Evolutionary conservation across 2,797 vertebrate genomes (phyloP).

Genomic region (Miichthys miiuy): DNA sequence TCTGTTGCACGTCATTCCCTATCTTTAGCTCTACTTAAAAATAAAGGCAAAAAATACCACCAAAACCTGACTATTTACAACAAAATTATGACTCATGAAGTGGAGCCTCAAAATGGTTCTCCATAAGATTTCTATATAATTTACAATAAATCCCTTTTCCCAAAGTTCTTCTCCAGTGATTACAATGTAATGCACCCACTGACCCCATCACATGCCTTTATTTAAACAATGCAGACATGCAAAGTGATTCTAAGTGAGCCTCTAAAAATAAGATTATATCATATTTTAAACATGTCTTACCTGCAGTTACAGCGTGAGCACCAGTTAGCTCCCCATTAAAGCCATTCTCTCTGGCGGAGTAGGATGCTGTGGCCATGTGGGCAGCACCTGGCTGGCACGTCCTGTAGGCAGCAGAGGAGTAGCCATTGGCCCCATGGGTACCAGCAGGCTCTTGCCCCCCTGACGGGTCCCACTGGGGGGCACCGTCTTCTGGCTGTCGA

Average conservation of each 20-base stretch:
- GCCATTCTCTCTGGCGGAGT: conserved; percentile 93
- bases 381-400: conserved; percentile 84
- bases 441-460: conserved; percentile 87
- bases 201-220: neutral
- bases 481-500: conserved; percentile 92
- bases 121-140: neutral
- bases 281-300: conserved; percentile 77
- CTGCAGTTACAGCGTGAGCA: conserved; percentile 93
- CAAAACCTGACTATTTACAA: neutral
- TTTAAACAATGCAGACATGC: neutral
- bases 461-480: conserved; percentile 92
- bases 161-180: neutral
- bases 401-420: conserved; percentile 88
- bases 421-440: conserved; percentile 93
- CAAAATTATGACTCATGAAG: neutral
- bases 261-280: no score
- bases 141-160: neutral
- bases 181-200: neutral
- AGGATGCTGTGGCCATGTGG: conserved; percentile 82
- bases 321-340: conserved; percentile 94
- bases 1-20: neutral
- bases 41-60: neutral
- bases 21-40: no score
- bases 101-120: neutral
- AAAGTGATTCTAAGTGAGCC: neutral